Base-by-base conservation (phyloP, 2,113 vertebrate species). In the Gambusia holbrooki region DNA sequence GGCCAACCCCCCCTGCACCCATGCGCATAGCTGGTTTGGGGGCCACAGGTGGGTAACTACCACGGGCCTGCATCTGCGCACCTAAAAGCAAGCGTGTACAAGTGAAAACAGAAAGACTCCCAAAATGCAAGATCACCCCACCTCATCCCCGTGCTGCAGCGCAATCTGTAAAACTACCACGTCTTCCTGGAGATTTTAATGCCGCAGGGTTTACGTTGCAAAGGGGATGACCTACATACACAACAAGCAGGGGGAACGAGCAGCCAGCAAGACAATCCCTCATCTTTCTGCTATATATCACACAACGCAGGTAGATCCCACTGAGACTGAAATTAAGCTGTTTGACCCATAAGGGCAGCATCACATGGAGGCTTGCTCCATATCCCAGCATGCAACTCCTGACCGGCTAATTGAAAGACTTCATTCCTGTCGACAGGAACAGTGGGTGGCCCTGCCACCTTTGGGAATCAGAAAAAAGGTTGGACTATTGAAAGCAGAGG, bases 221-320 rank as follows among this genome's bases (percentile, higher is more conserved):
- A 80, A 88, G 78, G 86, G 83, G 87, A 66, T 92, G 91, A 92
- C 90, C 91, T 92, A 93, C 88, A 92, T 93, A 87, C 76, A 69
- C 72, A 73, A 77, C 73, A 75, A 74, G 60, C 79, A 48, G 74
- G 80, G 78, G 81, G 74, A 88, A 84, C 69, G 74, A 69, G 78
- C 22, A 65, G 78, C 54, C 15, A 37, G 30, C 51, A 15, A 54
- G 48, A 27, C 60, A 33, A 33, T 60, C 37, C n/a, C n/a, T 62
- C 5, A n/a, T 69, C n/a, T 72, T 77, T 73, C 25, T 74, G 6
- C 25, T 33, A 10, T 27, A 75, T 63, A 37, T 84, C 51, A 72
- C 37, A 77, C 2, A 76, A 85, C 74, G 75, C 71, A 82, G 64
- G 83, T 86, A 48, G 81, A 87, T 81, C 45, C 67, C 2, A 30